These are phyloP conservation scores for Psittacara wagleri DNA, from an alignment of 2,113 vertebrate genomes.

Conservation along the genomic window DNA sequence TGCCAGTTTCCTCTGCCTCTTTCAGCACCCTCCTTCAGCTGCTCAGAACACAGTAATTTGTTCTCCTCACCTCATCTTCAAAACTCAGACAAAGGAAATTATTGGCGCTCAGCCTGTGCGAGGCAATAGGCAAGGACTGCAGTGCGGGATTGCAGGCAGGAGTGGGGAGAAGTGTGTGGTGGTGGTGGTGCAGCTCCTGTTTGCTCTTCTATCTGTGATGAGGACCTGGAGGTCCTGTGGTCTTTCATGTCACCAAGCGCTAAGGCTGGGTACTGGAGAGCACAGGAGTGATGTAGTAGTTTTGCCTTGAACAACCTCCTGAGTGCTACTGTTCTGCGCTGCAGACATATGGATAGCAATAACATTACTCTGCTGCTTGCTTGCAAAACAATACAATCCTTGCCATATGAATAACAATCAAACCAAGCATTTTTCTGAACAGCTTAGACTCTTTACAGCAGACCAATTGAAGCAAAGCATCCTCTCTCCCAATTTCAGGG, in stretches of 20 bases:
- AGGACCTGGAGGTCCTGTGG: not conserved
- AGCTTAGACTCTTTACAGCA: not conserved
- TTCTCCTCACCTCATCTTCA: not conserved
- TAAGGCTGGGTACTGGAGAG: not conserved
- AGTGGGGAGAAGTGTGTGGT: not conserved
- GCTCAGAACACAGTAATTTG: not conserved
- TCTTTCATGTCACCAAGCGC: not conserved
- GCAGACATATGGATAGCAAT: not conserved
- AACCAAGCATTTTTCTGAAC: not conserved
- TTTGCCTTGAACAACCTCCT: not conserved
- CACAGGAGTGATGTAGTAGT: not conserved
- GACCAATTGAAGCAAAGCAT: not conserved
- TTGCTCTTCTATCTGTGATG: not conserved
- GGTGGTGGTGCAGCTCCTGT: not conserved
- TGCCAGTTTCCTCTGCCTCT: not conserved
- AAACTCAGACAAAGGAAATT: not conserved
- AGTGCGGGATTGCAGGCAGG: accelerated
- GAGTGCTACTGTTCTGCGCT: not conserved
- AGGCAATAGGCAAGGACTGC: not conserved
- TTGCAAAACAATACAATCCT: not conserved
- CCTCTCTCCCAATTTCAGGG: not conserved
- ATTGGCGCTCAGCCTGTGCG: accelerated
- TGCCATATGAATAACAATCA: not conserved
- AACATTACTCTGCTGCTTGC: not conserved
- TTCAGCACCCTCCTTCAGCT: not conserved